Percentiles rank a stretch among this genome's conserved stretches.
phyloP scores from a whole-genome alignment of 2,888 invertebrate genomes.

The Stegophylla sp. region DNA sequence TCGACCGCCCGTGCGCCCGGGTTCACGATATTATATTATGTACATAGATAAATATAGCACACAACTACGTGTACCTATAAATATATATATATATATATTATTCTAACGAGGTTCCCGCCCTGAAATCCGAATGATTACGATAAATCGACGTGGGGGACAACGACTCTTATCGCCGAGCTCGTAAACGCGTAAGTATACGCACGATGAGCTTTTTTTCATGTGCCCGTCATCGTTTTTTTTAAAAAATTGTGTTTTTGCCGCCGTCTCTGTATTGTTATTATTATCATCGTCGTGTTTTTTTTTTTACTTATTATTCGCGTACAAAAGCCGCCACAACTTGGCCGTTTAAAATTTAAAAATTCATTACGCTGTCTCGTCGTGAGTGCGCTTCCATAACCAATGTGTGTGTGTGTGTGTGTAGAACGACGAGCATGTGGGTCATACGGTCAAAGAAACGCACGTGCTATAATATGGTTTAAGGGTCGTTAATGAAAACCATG shows the following conservation, averaged over 20 bases:
- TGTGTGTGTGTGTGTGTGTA: not conserved
- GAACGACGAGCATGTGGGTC: conserved; percentile 18
- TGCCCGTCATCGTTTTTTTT: not conserved
- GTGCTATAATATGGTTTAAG: too few relatives aligned
- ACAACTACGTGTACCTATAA: too few relatives aligned
- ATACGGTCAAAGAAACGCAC: conserved; percentile 38
- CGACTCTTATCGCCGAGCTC: not conserved
- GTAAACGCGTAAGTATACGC: too few relatives aligned
- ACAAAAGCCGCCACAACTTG: not conserved
- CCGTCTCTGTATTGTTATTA: not conserved
- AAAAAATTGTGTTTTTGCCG: not conserved
- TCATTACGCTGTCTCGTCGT: not conserved
- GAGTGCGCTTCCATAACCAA: too few relatives aligned
- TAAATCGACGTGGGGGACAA: not conserved
- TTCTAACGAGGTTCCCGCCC: too few relatives aligned
- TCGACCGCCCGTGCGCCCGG: not conserved
- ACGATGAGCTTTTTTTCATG: too few relatives aligned
- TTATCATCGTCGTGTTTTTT: not conserved
- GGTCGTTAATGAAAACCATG: conserved; percentile 42
- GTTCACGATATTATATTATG: too few relatives aligned
- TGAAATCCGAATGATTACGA: too few relatives aligned
- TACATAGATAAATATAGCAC: too few relatives aligned
- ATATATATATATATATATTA: too few relatives aligned
- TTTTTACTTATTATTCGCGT: not conserved
- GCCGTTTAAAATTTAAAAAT: conserved; percentile 40